These are phyloP conservation scores for Glyptemys insculpta DNA, from an alignment of 2,797 vertebrate species.

Conservation along the genomic window DNA sequence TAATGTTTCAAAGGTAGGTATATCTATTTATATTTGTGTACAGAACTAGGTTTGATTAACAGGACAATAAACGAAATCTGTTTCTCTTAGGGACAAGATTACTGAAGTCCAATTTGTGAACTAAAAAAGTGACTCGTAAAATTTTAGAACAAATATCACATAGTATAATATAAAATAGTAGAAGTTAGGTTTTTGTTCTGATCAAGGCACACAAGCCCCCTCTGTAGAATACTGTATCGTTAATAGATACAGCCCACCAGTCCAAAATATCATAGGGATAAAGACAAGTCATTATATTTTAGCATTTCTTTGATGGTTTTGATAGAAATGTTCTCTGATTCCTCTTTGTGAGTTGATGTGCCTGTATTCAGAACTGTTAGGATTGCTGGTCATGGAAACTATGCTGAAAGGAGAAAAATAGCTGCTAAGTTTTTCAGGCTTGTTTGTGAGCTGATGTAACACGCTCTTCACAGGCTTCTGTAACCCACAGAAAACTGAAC, in stretches of 20 bases:
- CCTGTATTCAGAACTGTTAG: neutral
- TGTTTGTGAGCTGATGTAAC: neutral
- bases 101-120: neutral
- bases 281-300: neutral
- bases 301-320: rapidly evolving
- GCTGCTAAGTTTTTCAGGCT: neutral
- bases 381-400: neutral
- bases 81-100: neutral
- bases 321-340: neutral
- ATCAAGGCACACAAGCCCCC: neutral
- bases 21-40: neutral
- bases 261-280: neutral
- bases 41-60: neutral
- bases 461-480: neutral
- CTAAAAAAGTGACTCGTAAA: neutral
- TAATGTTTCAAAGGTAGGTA: neutral
- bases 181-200: neutral
- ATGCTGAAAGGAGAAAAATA: neutral
- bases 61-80: neutral
- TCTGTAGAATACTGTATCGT: neutral
- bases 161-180: neutral
- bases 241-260: neutral
- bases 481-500: neutral
- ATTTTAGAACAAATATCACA: neutral
- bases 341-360: neutral